phyloP scores from a whole-genome alignment of 2,113 vertebrate species.

The Dunckerocampus dactyliophorus region DNA sequence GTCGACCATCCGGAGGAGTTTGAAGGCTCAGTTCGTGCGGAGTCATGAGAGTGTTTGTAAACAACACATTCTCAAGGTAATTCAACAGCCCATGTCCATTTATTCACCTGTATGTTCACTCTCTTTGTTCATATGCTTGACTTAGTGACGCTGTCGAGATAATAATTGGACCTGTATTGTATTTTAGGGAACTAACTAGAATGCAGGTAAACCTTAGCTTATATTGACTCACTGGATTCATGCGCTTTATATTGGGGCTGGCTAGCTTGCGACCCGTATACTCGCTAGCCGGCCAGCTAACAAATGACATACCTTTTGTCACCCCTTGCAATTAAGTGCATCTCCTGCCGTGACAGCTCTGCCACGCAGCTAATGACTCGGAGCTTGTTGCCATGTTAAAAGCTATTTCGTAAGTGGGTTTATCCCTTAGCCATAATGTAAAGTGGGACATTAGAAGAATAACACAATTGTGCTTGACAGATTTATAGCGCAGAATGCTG shows the following conservation, averaged over 20 bases:
- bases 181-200: conserved; percentile 2
- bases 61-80: conserved; percentile 34
- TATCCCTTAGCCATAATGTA: background rate
- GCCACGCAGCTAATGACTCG: background rate
- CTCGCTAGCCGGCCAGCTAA: background rate
- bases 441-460: background rate
- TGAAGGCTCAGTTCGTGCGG: conserved; percentile 47
- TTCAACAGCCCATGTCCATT: background rate
- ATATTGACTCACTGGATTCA: no score
- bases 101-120: background rate
- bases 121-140: background rate
- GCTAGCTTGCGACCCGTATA: background rate
- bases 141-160: background rate
- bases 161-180: background rate
- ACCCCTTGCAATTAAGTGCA: background rate
- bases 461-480: background rate
- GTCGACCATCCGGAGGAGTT: conserved; percentile 6
- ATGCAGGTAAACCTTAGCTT: background rate
- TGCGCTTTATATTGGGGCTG: background rate
- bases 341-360: conserved; percentile 20
- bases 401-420: conserved; percentile 19
- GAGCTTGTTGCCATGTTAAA: conserved; percentile 8
- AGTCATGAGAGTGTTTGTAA: conserved; percentile 74
- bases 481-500: no score
- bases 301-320: conserved; percentile 1